phyloP scores from a whole-genome alignment of 2,888 invertebrate species.

The Cotesia congregata region DNA sequence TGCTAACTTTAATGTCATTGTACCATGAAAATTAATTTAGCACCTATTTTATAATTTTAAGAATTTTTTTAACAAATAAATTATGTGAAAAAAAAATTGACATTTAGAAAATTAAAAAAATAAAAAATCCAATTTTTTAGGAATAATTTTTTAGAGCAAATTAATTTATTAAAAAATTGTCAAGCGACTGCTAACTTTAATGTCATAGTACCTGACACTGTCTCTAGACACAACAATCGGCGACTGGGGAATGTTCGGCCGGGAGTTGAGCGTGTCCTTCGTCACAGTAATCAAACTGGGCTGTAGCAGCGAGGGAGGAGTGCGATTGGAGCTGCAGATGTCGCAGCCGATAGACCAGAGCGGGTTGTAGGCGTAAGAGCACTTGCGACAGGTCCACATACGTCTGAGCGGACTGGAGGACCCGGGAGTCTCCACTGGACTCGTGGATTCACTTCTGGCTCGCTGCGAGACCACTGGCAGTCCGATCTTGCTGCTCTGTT shows the following conservation, averaged over 20 bases:
- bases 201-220: slow-evolving; percentile 63
- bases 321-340: slow-evolving; percentile 81
- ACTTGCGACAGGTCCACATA: slow-evolving; percentile 91
- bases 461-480: slow-evolving; percentile 47
- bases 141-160: no score
- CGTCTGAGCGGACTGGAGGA: slow-evolving; percentile 68
- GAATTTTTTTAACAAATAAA: no score
- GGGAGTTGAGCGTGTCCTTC: slow-evolving; percentile 67
- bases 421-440: slow-evolving; percentile 56
- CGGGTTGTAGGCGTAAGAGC: slow-evolving; percentile 90
- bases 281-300: slow-evolving; percentile 82
- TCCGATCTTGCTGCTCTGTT: slow-evolving; percentile 62
- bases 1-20: no score
- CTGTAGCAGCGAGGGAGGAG: slow-evolving; percentile 76
- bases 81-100: no score
- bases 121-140: no score
- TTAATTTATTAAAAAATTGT: no score
- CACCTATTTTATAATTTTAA: no score
- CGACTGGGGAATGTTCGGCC: slow-evolving; percentile 60
- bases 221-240: slow-evolving; percentile 68
- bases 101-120: no score
- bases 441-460: slow-evolving; percentile 63
- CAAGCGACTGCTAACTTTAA: no score
- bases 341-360: slow-evolving; percentile 85
- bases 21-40: no score